Conservation (phyloP, 2,113 vertebrate species). For the Nothoprocta pentlandii region DNA sequence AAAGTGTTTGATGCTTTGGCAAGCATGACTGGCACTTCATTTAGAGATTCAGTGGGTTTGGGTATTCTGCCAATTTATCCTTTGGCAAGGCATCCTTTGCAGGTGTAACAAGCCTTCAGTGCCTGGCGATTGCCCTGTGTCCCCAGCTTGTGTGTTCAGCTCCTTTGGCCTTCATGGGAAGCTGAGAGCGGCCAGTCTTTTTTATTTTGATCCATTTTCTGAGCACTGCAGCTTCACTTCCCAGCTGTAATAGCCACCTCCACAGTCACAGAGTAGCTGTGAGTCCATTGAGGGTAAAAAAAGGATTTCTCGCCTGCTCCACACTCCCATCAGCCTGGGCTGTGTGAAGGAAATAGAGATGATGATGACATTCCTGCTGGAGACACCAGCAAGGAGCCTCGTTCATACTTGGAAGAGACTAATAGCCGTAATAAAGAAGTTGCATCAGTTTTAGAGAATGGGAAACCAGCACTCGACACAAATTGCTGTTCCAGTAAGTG, state of each 20-base stretch:
- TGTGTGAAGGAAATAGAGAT: not conserved
- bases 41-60: not conserved
- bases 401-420: not conserved
- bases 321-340: not conserved
- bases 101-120: not conserved
- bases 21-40: not conserved
- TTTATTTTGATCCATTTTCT: not conserved
- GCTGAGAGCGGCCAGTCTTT: not conserved
- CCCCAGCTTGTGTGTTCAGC: not conserved
- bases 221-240: not conserved
- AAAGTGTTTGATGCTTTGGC: not conserved
- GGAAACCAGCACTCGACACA: not conserved
- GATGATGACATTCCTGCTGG: not conserved
- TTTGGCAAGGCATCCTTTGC: not conserved
- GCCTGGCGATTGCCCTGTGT: accelerated
- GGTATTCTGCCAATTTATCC: not conserved
- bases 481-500: not conserved
- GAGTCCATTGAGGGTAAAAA: not conserved
- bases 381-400: not conserved
- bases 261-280: not conserved
- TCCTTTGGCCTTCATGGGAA: not conserved
- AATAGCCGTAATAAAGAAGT: not conserved
- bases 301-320: not conserved
- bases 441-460: not conserved
- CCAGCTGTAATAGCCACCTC: not conserved